Conservation (phyloP, 1,140 invertebrate species). For the Papilio helenus region DNA sequence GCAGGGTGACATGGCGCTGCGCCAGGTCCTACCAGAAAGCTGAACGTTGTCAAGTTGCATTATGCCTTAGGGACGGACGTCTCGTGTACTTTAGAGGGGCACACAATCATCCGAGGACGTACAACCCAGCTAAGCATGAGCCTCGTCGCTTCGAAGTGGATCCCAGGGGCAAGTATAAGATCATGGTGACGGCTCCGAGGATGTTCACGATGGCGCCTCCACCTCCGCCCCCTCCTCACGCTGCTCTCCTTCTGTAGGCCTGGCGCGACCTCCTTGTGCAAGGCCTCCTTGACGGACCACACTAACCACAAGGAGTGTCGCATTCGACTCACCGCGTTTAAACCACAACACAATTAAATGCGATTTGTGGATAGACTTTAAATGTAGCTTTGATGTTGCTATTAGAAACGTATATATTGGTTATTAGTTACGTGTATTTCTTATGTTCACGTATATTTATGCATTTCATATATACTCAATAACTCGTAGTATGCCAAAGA, state of each 20-base stretch:
- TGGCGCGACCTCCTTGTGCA: conserved; percentile 81
- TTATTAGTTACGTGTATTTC: neutral
- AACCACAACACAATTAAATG: neutral
- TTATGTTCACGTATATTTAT: neutral
- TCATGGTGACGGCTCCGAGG: conserved; percentile 63
- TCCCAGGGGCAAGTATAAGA: conserved; percentile 81
- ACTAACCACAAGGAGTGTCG: conserved; percentile 73
- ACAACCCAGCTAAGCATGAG: conserved; percentile 78
- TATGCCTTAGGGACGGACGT: conserved; percentile 76
- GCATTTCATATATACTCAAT: neutral
- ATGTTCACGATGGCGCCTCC: conserved; percentile 49
- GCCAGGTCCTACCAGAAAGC: conserved; percentile 80
- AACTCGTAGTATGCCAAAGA: conserved; percentile 1
- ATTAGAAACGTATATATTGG: neutral
- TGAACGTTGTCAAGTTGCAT: conserved; percentile 77
- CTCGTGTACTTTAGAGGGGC: conserved; percentile 77
- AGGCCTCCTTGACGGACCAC: conserved; percentile 69
- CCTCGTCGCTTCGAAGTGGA: conserved; percentile 78
- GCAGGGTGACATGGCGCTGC: conserved; percentile 79
- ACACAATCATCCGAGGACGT: conserved; percentile 79
- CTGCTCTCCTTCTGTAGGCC: conserved; percentile 75
- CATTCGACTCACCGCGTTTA: conserved; percentile 26
- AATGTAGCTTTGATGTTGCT: neutral
- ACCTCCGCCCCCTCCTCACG: conserved; percentile 62
- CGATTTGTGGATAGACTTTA: neutral